Base-by-base conservation (phyloP, 2,113 vertebrate genomes). In the Microtus ochrogaster region DNA sequence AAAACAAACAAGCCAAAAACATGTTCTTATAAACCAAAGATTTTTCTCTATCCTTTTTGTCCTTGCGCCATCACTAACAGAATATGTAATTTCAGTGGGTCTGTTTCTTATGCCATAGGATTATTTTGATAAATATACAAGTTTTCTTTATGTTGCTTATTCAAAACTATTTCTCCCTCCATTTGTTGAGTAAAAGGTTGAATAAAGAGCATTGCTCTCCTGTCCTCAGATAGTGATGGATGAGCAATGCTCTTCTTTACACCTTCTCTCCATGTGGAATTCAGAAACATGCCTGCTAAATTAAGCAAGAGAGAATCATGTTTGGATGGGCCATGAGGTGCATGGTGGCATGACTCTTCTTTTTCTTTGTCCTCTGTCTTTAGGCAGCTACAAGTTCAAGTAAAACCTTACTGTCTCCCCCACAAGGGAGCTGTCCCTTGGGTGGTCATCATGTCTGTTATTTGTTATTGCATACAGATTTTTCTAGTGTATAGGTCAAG, bases 281-380 rank as follows among this genome's bases (percentile, higher is more conserved):
- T 17, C 52, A 86, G 82, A 5, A 81, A 55, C 3, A 5, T 41
- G 52, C 77, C 94, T 82, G 66, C 70, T 24, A 58, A 82, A 88
- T 19, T 22, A 47, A 94, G 90, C 61, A 70, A 87, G 39, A 74
- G 28, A 44, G 44, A 52, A 86, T 92, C 58, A 9, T 72, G 44
- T 73, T 39, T 66, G 21, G 88, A n/a, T 83, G 91, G 89, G 39
- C 33, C 26, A 44, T 74, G 44, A 84, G 58, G 33, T 66, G 22
- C 24, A 4, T 61, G 47, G 55, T 28, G 41, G 21, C 81, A 21
- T 65, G 33, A 86, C 30, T 44, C 49, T 72, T 73, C 19, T 84
- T 49, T 49, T 58, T 39, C 66, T 92, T 30, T 94, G 78, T 89
- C 70, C 14, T 72, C 82, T 89, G 55, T 47, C 61, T 94, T 70